phyloP scores from a whole-genome alignment of 2,888 invertebrate species.

The Cataglyphis cursor region DNA sequence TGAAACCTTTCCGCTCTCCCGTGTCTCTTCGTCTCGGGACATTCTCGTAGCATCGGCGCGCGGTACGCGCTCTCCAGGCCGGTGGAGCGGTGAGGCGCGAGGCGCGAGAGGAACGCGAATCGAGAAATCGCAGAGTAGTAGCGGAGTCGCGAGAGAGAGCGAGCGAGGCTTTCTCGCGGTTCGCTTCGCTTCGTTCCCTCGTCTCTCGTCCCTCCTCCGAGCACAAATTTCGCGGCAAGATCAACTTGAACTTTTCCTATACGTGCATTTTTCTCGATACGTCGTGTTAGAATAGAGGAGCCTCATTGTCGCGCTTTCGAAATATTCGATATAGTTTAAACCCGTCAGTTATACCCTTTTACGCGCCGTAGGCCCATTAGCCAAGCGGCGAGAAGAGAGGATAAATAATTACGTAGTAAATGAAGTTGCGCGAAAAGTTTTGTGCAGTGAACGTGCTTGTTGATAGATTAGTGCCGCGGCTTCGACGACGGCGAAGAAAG shows the following conservation, averaged over 20 bases:
- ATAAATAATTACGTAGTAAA: conserved; percentile 55
- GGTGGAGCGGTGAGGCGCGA: conserved; percentile 44
- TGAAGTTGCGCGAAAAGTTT: conserved; percentile 75
- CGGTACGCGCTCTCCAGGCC: conserved; percentile 70
- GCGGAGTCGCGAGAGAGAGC: conserved; percentile 36
- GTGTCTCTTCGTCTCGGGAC: conserved; percentile 62
- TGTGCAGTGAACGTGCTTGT: conserved; percentile 81
- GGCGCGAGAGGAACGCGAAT: conserved; percentile 56
- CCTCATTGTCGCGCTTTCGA: too few species aligned
- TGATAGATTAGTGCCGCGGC: conserved; percentile 78
- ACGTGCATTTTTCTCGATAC: background rate
- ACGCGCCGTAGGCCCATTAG: background rate
- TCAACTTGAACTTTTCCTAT: conserved; percentile 8
- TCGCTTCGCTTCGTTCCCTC: conserved; percentile 41
- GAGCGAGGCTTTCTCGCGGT: conserved; percentile 51
- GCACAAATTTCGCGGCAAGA: conserved; percentile 42
- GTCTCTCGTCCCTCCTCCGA: background rate
- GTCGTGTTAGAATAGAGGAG: too few species aligned
- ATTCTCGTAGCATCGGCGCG: conserved; percentile 65
- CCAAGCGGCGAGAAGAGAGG: background rate
- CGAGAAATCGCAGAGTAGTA: conserved; percentile 44
- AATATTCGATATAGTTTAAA: background rate
- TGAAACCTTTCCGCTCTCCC: conserved; percentile 43
- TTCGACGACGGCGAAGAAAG: conserved; percentile 35
- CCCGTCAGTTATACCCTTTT: background rate